A percentile compares a stretch with the other conserved stretches of the same genome.
Evolutionary conservation across 30 jellyfish, hydroid and myxozoan species (phyloP).

Genomic region (Aurelia sp.): DNA sequence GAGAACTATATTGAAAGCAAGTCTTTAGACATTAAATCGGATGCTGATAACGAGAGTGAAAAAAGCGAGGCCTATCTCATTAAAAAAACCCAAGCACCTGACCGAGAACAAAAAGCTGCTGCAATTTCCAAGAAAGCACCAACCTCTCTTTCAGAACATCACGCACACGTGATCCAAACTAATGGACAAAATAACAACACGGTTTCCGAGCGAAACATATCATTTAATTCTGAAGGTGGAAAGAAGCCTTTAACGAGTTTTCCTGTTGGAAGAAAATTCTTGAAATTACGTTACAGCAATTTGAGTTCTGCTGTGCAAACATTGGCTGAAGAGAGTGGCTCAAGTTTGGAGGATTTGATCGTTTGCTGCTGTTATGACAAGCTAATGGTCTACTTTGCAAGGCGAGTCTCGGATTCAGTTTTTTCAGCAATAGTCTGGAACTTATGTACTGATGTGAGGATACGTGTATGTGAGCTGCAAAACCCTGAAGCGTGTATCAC

Average conservation of each 20-base stretch:
- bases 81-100: neutral
- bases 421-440: slow-evolving; percentile 55
- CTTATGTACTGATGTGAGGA: slow-evolving; percentile 42
- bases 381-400: slow-evolving; percentile 35
- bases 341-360: slow-evolving; percentile 30
- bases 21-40: neutral
- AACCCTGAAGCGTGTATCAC: slow-evolving; percentile 61
- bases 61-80: neutral
- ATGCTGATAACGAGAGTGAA: neutral
- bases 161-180: neutral
- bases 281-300: slow-evolving; percentile 49
- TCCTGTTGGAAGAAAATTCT: slow-evolving; percentile 55
- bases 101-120: neutral
- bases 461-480: slow-evolving; percentile 54
- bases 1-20: neutral
- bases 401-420: slow-evolving; percentile 48
- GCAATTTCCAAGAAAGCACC: neutral
- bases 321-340: slow-evolving; percentile 38
- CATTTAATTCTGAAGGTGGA: neutral
- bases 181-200: neutral
- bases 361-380: slow-evolving; percentile 30
- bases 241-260: slow-evolving; percentile 1
- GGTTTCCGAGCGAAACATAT: neutral
- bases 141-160: neutral
- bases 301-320: slow-evolving; percentile 43